A percentile compares a stretch with the other conserved stretches of the same genome.
Conservation (phyloP, 2,113 vertebrate genomes). For the Serinus canaria region DNA sequence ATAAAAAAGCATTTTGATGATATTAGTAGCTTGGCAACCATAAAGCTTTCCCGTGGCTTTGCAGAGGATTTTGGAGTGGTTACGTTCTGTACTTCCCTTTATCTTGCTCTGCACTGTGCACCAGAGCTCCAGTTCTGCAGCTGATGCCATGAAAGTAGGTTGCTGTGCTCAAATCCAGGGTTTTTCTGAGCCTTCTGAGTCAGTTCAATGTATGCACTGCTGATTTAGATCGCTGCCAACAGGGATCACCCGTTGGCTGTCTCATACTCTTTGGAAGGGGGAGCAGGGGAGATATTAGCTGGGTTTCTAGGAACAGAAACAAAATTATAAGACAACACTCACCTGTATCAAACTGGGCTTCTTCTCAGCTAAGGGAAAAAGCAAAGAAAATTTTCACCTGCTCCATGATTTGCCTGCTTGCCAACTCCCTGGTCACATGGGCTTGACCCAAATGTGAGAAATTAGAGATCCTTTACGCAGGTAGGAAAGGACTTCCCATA, state of each 20-base stretch:
- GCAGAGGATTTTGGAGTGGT: neutral
- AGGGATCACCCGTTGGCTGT: neutral
- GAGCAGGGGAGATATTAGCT: neutral
- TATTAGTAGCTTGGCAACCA: neutral
- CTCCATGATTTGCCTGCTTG: neutral
- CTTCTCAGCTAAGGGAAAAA: neutral
- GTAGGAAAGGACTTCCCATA: neutral
- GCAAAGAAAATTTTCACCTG: neutral
- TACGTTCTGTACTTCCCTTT: neutral
- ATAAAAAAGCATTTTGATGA: neutral
- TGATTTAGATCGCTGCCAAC: neutral
- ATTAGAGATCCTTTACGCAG: neutral
- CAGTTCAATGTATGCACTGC: neutral
- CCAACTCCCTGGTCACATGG: neutral
- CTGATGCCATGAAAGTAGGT: neutral
- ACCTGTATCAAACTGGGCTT: neutral
- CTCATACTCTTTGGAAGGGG: neutral
- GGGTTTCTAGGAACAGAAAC: neutral
- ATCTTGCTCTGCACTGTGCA: neutral
- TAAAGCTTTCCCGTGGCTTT: neutral
- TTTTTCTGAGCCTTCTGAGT: neutral
- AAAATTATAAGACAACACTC: neutral
- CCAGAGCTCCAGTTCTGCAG: neutral
- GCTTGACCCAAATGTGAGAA: neutral
- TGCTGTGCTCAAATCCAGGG: neutral